These are phyloP conservation scores for Schrankia costaestrigalis DNA, from an alignment of 2,888 invertebrate species.

Conservation along the genomic window DNA sequence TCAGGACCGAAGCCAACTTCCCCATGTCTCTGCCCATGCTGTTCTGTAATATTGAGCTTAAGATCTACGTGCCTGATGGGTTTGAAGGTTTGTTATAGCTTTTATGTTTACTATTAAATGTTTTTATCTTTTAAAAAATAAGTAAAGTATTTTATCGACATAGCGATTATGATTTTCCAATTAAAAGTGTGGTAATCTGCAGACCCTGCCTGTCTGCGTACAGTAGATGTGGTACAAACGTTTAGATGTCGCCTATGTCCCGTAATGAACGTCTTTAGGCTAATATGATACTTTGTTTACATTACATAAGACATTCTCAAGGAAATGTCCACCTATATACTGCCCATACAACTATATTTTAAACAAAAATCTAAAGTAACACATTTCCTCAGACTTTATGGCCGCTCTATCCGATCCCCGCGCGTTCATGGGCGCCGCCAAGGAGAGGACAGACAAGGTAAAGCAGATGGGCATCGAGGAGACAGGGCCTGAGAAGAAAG, in stretches of 20 bases:
- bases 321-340: too few relatives aligned
- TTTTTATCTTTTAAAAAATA: neutral
- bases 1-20: constrained; percentile 99
- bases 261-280: too few relatives aligned
- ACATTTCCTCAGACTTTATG: constrained; percentile 99
- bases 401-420: constrained; percentile 97
- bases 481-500: constrained; percentile 83
- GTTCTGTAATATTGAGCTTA: constrained; percentile 99
- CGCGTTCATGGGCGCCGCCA: constrained; percentile 92
- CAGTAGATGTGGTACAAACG: too few relatives aligned
- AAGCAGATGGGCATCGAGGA: constrained; percentile 97
- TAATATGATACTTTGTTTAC: too few relatives aligned
- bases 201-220: too few relatives aligned
- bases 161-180: neutral
- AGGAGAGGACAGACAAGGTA: constrained; percentile 94
- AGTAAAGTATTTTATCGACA: too few relatives aligned
- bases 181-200: too few relatives aligned
- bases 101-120: too few relatives aligned
- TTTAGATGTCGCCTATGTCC: too few relatives aligned
- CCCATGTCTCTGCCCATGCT: constrained; percentile 99
- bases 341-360: too few relatives aligned
- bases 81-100: constrained; percentile 95
- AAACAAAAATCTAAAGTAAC: too few relatives aligned
- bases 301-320: too few relatives aligned
- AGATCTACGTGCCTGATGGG: constrained; percentile 99